phyloP scores from a whole-genome alignment of 1,140 invertebrate species.

The Andricus grossulariae region DNA sequence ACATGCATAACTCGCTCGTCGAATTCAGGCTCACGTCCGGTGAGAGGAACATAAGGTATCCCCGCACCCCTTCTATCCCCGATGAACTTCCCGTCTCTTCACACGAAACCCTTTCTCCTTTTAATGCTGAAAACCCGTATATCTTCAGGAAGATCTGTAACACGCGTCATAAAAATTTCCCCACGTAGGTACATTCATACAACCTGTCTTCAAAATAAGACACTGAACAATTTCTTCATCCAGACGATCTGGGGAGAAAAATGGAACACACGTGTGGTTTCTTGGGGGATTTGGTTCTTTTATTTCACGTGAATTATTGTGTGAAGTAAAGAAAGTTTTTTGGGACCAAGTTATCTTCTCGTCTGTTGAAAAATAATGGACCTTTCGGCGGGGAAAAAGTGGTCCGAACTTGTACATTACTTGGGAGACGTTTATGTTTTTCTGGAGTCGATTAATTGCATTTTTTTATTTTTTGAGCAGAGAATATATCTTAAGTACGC shows the following conservation, averaged over 20 bases:
- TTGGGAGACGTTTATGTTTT: neutral
- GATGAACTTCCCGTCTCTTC: neutral
- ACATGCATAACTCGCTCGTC: neutral
- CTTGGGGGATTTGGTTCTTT: neutral
- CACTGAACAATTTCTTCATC: constrained; percentile 16
- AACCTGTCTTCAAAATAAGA: neutral
- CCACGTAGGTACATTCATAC: neutral
- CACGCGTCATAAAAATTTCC: constrained; percentile 13
- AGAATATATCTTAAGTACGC: too few species aligned
- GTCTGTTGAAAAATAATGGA: constrained; percentile 8
- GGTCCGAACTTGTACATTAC: neutral
- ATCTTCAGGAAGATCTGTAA: neutral
- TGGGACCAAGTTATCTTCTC: neutral
- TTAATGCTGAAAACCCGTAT: neutral
- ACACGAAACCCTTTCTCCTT: constrained; percentile 1
- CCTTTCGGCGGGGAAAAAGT: neutral
- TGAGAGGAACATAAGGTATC: constrained; percentile 15
- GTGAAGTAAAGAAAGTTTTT: constrained; percentile 16
- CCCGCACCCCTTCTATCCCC: neutral
- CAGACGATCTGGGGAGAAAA: neutral
- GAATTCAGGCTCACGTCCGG: constrained; percentile 18
- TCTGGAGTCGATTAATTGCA: constrained; percentile 9
- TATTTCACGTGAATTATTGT: neutral
- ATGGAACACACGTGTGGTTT: neutral
- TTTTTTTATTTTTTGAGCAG: neutral